phyloP scores from a whole-genome alignment of 2,888 invertebrate genomes.

The Neoitamus cyanurus region DNA sequence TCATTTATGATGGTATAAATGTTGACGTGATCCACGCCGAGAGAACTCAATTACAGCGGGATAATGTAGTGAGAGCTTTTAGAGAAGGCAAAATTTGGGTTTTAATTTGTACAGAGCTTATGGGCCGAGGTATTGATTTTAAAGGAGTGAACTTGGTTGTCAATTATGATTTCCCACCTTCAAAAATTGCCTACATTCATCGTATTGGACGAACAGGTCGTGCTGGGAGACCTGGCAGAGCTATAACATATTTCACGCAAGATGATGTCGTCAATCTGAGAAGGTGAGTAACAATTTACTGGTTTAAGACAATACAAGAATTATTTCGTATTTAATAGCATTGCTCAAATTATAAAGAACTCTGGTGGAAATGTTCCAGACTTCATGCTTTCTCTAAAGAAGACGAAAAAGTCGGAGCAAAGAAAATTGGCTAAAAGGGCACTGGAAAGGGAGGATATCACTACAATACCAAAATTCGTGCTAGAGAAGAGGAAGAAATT shows the following conservation, averaged over 20 bases:
- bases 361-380: conserved; percentile 94
- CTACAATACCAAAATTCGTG: conserved; percentile 68
- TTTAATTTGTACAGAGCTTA: conserved; percentile 94
- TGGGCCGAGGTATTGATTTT: conserved; percentile 97
- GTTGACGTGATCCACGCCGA: conserved; percentile 95
- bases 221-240: conserved; percentile 88
- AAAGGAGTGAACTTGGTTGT: conserved; percentile 95
- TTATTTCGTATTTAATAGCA: conserved; percentile 70
- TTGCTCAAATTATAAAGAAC: conserved; percentile 88
- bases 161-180: conserved; percentile 97
- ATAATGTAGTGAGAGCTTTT: conserved; percentile 90
- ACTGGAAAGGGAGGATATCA: conserved; percentile 75
- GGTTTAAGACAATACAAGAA: neutral
- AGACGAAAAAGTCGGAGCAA: conserved; percentile 72
- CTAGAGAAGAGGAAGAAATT: conserved; percentile 57
- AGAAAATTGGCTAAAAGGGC: conserved; percentile 72
- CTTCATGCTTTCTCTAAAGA: conserved; percentile 85
- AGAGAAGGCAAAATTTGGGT: conserved; percentile 95
- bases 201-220: conserved; percentile 91
- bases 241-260: conserved; percentile 94
- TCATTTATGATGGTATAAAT: conserved; percentile 91
- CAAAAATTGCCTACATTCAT: conserved; percentile 90
- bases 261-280: conserved; percentile 87
- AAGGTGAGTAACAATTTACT: conserved; percentile 69
- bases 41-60: conserved; percentile 87